These are phyloP conservation scores for Pantelozetes paolii DNA, from an alignment of 2,888 invertebrate species.

Conservation along the genomic window DNA sequence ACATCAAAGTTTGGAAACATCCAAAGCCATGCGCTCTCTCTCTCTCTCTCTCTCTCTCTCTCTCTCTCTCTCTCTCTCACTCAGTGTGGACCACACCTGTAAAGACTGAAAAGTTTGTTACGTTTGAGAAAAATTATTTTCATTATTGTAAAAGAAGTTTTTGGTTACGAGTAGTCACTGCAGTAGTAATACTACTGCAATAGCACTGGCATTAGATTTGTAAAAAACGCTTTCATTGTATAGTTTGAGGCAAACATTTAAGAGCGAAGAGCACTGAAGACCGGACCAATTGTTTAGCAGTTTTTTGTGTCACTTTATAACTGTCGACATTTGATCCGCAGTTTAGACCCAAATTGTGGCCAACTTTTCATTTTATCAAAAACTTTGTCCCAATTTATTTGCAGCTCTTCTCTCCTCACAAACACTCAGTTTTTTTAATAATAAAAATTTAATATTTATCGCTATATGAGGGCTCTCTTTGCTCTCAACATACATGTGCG, in stretches of 20 bases:
- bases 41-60: too few species aligned
- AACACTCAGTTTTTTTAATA: background rate
- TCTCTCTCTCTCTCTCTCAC: too few species aligned
- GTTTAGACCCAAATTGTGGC: background rate
- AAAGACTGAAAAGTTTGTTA: background rate
- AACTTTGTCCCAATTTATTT: background rate
- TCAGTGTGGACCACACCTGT: constrained; percentile 17
- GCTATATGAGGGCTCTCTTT: background rate
- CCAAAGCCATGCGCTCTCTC: background rate
- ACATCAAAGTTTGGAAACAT: background rate
- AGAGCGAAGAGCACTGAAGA: background rate
- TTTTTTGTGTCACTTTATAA: constrained; percentile 24
- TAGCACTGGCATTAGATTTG: constrained; percentile 1
- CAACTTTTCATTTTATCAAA: constrained; percentile 3
- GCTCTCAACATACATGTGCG: background rate
- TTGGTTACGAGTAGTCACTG: constrained; percentile 11
- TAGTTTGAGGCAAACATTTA: background rate
- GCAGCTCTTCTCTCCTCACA: background rate
- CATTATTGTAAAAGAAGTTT: constrained; percentile 7
- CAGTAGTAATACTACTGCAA: too few species aligned
- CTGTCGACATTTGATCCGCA: constrained; percentile 16
- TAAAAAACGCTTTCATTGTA: constrained; percentile 18
- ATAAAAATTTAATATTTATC: background rate
- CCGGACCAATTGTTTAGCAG: background rate
- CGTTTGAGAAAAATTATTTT: constrained; percentile 3